Base-by-base conservation (phyloP, 2,888 invertebrate genomes). In the Ichneumon xanthorius region DNA sequence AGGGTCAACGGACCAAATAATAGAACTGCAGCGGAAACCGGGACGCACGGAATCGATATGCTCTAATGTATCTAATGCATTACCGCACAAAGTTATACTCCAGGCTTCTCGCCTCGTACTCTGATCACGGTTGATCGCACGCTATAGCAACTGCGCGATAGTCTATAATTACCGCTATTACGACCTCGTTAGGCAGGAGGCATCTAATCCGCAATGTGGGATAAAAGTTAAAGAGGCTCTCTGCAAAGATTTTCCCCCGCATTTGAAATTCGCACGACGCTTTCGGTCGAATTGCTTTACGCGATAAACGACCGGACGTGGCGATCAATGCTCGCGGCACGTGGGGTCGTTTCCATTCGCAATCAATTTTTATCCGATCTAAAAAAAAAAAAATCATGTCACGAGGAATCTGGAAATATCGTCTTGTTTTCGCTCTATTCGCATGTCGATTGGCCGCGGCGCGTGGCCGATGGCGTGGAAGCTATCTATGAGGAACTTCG, bases 161-260 rank as follows among this genome's bases (percentile, higher is more conserved):
- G 58, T 22, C 26, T 26, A 58, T 11, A 22, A 22, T 58, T 58
- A 22, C 26, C 22, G 22, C 22, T 58, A 26, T 58, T 58, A 58
- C 55, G 55, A 22, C 58, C 58, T 58, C 58, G 58, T 58, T 58
- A 55, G 55, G 9, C 55, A 26, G 22, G 11, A 58, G 11, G 58
- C 19, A 9, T 58, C 11, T 3, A 58, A 11, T 26, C 4, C 3
- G 22, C 7, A 19, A 11, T 26, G 22, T 14, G 11, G 26, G 22
- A 22, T 26, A 22, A 58, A 58, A 58, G 58, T 11, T 22, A 22
- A 58, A 58, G 22, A 58, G 22, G 22, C 19, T 2, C 22, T 3
- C 2, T 7, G 22, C 6, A 1, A 4, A 4, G 22, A 58, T 19
- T 26, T 22, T 22, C 11, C 26, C 26, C 9, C 26, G 19, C 0